A percentile compares a stretch with the other conserved stretches of the same genome.
Conservation (phyloP, 2,888 invertebrate species). For the Tromatobia lineatoria region DNA sequence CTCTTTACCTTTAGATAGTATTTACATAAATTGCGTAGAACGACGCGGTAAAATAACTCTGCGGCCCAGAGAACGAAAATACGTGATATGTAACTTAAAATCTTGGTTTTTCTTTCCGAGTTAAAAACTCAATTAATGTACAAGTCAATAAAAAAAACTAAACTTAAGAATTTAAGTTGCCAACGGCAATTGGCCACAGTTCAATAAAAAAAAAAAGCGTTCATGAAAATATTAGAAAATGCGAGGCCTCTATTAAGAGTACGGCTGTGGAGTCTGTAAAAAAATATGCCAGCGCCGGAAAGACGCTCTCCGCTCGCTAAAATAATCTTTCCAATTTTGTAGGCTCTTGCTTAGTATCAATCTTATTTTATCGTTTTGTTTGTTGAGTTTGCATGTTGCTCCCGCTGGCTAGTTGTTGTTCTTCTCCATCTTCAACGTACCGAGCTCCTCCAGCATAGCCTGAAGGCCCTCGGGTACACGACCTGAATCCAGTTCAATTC, state of each 20-base stretch:
- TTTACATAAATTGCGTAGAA: slow-evolving; percentile 41
- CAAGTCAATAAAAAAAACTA: slow-evolving; percentile 16
- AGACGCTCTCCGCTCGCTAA: slow-evolving; percentile 21
- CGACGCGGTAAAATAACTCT: slow-evolving; percentile 18
- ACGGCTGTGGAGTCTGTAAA: slow-evolving; percentile 24
- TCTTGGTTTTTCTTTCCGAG: slow-evolving; percentile 34
- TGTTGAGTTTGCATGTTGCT: slow-evolving; percentile 21
- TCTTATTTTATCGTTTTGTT: slow-evolving; percentile 20
- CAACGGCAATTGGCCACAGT: background rate
- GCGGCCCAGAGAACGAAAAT: slow-evolving; percentile 12
- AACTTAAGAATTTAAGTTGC: slow-evolving; percentile 13
- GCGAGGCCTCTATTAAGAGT: slow-evolving; percentile 19
- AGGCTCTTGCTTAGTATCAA: slow-evolving; percentile 33
- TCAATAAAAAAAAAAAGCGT: slow-evolving; percentile 8
- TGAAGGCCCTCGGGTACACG: slow-evolving; percentile 93
- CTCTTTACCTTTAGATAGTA: slow-evolving; percentile 39
- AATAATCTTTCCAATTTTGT: slow-evolving; percentile 36
- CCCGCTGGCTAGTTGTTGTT: slow-evolving; percentile 70
- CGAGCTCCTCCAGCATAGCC: slow-evolving; percentile 91
- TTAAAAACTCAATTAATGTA: slow-evolving; percentile 26
- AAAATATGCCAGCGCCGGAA: slow-evolving; percentile 33
- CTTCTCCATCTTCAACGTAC: slow-evolving; percentile 89
- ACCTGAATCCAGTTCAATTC: slow-evolving; percentile 93
- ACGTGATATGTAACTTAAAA: slow-evolving; percentile 52
- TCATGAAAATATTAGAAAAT: background rate